Evolutionary conservation across 2,888 invertebrate species (phyloP).

Genomic region (Campoplex nolae): DNA sequence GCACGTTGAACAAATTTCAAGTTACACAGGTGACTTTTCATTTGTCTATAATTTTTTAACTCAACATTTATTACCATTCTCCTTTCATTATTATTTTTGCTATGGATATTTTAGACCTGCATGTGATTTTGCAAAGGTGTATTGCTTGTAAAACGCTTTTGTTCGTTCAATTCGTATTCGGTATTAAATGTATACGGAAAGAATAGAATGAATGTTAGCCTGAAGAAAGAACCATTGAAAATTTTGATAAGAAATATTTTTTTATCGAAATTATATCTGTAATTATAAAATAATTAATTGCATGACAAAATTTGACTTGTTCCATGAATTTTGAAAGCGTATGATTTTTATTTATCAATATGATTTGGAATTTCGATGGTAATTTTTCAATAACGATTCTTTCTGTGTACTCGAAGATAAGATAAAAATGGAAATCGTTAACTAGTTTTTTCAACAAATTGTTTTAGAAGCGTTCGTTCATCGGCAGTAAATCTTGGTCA

Average conservation of each 20-base stretch:
- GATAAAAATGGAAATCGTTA: neutral
- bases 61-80: neutral
- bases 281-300: neutral
- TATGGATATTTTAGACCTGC: neutral
- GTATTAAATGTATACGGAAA: neutral
- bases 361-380: neutral
- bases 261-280: neutral
- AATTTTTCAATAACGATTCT: neutral
- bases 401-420: neutral
- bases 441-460: neutral
- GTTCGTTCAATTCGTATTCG: conserved; percentile 43
- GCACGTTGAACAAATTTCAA: no score
- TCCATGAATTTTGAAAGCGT: no score
- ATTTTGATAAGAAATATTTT: neutral
- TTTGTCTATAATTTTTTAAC: no score
- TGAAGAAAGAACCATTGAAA: neutral
- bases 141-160: neutral
- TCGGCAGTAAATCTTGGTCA: conserved; percentile 31
- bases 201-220: neutral
- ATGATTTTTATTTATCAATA: neutral
- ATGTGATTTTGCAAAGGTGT: neutral
- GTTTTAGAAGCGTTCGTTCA: conserved; percentile 31
- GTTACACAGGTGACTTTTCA: no score
- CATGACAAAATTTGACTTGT: neutral
- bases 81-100: neutral